Evolutionary conservation across 2,113 vertebrate species (phyloP).

Genomic region (Benitochromis conjunctus): DNA sequence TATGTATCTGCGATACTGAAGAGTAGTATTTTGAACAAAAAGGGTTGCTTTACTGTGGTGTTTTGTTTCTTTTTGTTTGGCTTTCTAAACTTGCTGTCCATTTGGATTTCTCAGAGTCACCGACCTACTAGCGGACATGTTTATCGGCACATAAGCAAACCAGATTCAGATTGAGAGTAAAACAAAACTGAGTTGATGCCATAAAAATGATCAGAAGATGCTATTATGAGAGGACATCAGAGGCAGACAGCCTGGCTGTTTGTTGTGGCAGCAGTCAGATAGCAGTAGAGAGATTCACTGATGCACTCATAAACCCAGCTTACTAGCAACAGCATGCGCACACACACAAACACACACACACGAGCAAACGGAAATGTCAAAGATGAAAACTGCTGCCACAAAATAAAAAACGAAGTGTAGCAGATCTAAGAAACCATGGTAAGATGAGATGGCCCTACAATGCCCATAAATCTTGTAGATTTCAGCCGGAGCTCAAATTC

Average conservation of each 20-base stretch:
- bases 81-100: not conserved
- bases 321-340: not conserved
- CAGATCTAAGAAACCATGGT: not conserved
- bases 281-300: not conserved
- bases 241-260: constrained; percentile 46
- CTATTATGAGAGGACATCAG: constrained; percentile 2
- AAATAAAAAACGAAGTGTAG: not conserved
- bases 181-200: not conserved
- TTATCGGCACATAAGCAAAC: not conserved
- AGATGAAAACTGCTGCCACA: not conserved
- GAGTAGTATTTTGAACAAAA: not conserved
- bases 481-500: not conserved
- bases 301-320: not conserved
- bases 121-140: not conserved
- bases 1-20: not conserved
- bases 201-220: constrained; percentile 3
- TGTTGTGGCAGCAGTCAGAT: not conserved
- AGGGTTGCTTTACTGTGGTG: not conserved
- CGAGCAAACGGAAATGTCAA: not conserved
- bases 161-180: not conserved
- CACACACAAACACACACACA: not conserved
- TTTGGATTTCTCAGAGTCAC: not conserved
- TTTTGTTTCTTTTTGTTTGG: not conserved
- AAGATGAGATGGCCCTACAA: not conserved
- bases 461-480: not conserved